phyloP scores from a whole-genome alignment of 2,888 invertebrate species.

The Laothoe populi region DNA sequence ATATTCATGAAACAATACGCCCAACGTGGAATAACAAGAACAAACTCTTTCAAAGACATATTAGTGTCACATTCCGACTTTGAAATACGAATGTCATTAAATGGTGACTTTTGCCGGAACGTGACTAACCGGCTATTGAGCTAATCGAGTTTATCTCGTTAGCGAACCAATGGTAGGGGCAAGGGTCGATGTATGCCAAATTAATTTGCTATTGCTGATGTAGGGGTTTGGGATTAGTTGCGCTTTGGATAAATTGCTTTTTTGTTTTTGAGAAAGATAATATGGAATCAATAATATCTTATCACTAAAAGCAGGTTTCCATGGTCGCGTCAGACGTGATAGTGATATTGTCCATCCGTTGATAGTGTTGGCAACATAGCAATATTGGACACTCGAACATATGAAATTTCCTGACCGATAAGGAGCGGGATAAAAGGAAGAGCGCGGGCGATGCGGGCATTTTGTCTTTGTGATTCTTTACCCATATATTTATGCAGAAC shows the following conservation, averaged over 20 bases:
- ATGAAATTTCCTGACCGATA: no score
- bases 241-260: not conserved
- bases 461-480: no score
- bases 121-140: conserved; percentile 68
- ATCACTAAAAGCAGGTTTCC: not conserved
- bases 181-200: conserved; percentile 16
- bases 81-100: conserved; percentile 56
- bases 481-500: no score
- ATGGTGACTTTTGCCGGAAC: conserved; percentile 50
- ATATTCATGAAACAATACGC: not conserved
- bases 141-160: conserved; percentile 61
- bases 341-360: no score
- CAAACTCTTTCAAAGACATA: not conserved
- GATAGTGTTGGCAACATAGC: no score
- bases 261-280: not conserved
- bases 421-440: no score
- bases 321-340: no score
- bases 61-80: conserved; percentile 18
- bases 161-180: conserved; percentile 39
- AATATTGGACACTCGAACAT: no score
- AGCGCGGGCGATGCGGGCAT: no score
- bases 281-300: not conserved
- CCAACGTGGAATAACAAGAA: not conserved
- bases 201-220: conserved; percentile 22
- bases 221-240: conserved; percentile 12